Percentiles rank a stretch among this genome's conserved stretches.
Conservation (phyloP, 2,797 vertebrate genomes). For the Emys orbicularis region DNA sequence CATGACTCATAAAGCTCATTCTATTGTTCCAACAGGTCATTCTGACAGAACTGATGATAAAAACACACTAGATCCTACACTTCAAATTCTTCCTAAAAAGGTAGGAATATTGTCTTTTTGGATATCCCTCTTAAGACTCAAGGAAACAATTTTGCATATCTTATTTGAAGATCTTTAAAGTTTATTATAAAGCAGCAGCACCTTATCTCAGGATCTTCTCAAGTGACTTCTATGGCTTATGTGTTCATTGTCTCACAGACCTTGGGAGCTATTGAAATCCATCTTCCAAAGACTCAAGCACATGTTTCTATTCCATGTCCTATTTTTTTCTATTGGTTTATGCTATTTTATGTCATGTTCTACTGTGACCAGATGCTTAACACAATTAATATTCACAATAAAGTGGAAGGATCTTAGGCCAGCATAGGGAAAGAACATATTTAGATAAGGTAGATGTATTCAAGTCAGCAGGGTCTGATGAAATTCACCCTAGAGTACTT, state of each 20-base stretch:
- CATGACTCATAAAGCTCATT: background rate
- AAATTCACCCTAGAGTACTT: background rate
- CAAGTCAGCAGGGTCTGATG: background rate
- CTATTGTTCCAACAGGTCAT: conserved; percentile 8
- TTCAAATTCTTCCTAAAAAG: conserved; percentile 55
- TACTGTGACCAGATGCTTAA: background rate
- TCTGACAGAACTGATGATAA: background rate
- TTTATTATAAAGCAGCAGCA: background rate
- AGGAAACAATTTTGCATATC: background rate
- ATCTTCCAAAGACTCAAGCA: background rate
- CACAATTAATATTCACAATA: background rate
- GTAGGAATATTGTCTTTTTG: conserved; percentile 53
- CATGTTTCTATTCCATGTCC: background rate
- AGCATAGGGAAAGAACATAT: background rate
- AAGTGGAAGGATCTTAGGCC: background rate
- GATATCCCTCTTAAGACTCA: background rate
- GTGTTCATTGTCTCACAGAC: background rate
- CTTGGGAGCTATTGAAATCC: background rate
- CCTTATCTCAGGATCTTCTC: background rate
- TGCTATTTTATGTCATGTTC: background rate
- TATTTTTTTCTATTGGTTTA: background rate
- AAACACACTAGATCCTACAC: conserved; percentile 26
- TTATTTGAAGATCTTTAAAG: background rate
- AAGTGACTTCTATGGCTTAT: background rate
- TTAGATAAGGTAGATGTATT: background rate